These are phyloP conservation scores for Gonioctena quinquepunctata DNA, from an alignment of 1,140 invertebrate genomes.

Conservation along the genomic window DNA sequence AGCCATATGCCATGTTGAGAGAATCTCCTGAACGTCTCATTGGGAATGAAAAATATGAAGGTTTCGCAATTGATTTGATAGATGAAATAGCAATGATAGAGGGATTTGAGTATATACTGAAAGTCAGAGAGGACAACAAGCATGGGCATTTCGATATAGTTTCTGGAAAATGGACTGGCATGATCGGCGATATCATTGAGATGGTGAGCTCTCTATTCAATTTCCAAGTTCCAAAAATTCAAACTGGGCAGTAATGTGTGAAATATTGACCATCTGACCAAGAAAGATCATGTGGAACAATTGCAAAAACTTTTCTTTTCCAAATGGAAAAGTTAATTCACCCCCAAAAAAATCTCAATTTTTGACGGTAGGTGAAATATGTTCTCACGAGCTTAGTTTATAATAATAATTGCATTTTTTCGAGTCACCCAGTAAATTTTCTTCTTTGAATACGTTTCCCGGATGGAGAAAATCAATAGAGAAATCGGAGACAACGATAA, in stretches of 20 bases:
- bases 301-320: no score
- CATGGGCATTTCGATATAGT: slow-evolving; percentile 71
- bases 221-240: background rate
- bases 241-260: no score
- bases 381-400: no score
- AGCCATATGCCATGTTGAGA: slow-evolving; percentile 77
- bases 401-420: no score
- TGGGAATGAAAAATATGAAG: slow-evolving; percentile 75
- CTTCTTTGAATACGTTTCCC: no score
- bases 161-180: slow-evolving; percentile 80
- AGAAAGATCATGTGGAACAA: background rate
- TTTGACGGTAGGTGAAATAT: no score
- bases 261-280: background rate
- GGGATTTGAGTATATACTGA: slow-evolving; percentile 77
- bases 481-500: no score
- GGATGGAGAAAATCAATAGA: no score
- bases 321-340: no score
- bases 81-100: slow-evolving; percentile 69
- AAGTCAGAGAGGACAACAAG: slow-evolving; percentile 73
- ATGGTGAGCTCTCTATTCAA: no score
- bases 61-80: slow-evolving; percentile 85
- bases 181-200: slow-evolving; percentile 78
- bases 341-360: no score
- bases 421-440: no score
- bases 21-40: slow-evolving; percentile 60